Evolutionary conservation across 2,888 invertebrate genomes (phyloP).

Genomic region (Lasius platythorax): DNA sequence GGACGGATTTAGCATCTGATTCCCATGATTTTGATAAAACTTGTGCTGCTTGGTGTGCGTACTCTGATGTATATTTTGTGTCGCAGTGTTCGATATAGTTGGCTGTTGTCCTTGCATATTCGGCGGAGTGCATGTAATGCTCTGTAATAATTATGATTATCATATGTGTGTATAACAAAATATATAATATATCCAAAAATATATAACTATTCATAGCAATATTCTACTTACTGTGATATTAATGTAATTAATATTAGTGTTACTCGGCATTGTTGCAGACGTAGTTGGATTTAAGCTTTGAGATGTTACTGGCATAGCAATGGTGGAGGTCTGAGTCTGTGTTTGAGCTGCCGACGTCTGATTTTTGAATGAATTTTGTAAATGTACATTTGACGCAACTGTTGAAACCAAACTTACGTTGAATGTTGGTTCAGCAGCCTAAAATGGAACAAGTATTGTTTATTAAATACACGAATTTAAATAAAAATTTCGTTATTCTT

Average conservation of each 20-base stretch:
- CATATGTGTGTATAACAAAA: conserved; percentile 8
- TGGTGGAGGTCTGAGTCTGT: conserved; percentile 80
- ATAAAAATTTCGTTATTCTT: not conserved
- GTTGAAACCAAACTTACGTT: conserved; percentile 79
- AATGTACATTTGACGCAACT: conserved; percentile 76
- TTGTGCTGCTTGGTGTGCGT: conserved; percentile 73
- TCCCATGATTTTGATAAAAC: conserved; percentile 78
- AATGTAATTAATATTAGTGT: conserved; percentile 73
- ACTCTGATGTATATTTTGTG: conserved; percentile 77
- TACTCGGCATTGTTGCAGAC: conserved; percentile 74
- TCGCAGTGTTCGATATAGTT: conserved; percentile 38
- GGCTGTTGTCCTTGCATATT: conserved; percentile 77
- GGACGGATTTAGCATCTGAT: conserved; percentile 83
- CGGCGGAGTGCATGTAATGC: conserved; percentile 48
- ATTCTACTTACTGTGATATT: conserved; percentile 76
- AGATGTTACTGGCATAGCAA: conserved; percentile 71
- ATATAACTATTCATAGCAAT: conserved; percentile 16
- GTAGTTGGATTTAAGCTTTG: conserved; percentile 77
- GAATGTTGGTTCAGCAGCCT: conserved; percentile 80
- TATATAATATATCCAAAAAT: conserved; percentile 23
- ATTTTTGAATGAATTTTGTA: conserved; percentile 80
- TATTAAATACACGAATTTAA: conserved; percentile 10
- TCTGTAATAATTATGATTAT: conserved; percentile 58
- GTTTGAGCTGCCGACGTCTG: conserved; percentile 84
- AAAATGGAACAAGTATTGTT: conserved; percentile 11